Evolutionary conservation across 2,113 vertebrate genomes (phyloP).

Genomic region (Myiozetetes cayanensis): DNA sequence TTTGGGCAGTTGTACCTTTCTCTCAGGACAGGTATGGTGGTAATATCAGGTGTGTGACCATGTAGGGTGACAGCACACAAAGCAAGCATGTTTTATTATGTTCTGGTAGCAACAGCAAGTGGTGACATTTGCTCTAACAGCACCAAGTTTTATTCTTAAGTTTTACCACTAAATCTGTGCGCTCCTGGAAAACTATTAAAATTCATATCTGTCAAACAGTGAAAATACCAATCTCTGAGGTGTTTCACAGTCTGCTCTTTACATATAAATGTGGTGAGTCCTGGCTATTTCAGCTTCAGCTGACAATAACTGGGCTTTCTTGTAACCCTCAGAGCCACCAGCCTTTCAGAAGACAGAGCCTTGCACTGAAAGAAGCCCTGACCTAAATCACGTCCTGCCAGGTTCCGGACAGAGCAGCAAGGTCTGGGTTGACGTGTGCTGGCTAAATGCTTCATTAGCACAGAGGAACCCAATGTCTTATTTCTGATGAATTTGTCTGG

Average conservation of each 20-base stretch:
- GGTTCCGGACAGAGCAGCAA: neutral
- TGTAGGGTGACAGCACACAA: neutral
- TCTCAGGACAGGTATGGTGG: neutral
- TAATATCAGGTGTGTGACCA: neutral
- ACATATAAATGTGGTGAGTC: neutral
- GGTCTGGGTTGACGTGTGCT: neutral
- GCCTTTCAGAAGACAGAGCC: neutral
- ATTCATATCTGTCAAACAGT: neutral
- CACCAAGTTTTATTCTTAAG: neutral
- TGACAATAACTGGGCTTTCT: neutral
- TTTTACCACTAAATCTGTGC: neutral
- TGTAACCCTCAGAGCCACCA: neutral
- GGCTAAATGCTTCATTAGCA: neutral
- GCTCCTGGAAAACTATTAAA: neutral
- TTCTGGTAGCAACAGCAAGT: neutral
- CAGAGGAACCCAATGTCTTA: neutral
- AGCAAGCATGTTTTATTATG: neutral
- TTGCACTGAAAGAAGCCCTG: neutral
- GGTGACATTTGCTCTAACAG: neutral
- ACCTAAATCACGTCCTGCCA: slow-evolving; percentile 6
- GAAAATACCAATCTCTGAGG: neutral
- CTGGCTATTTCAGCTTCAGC: neutral
- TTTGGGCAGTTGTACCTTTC: neutral
- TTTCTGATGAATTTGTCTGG: neutral
- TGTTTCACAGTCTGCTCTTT: neutral